Percentiles rank a stretch among this genome's conserved stretches.
phyloP scores from a whole-genome alignment of 2,113 vertebrate species.

The Chlorocebus sabaeus region DNA sequence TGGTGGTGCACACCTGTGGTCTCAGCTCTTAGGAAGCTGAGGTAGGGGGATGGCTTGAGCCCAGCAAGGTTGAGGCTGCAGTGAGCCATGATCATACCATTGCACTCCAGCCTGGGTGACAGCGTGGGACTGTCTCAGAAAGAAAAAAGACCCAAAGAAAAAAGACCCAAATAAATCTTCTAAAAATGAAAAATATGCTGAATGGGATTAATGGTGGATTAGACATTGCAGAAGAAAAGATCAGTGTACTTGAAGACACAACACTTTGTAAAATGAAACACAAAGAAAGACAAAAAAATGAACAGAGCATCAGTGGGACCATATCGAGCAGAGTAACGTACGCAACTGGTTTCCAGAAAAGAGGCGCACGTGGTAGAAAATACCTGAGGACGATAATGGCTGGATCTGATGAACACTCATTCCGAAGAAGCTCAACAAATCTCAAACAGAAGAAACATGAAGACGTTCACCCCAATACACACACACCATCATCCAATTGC shows the following conservation, averaged over 20 bases:
- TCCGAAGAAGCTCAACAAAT: neutral
- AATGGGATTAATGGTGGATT: rapidly evolving
- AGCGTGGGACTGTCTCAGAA: too few relatives aligned
- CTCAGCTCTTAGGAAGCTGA: too few relatives aligned
- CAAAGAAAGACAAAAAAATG: rapidly evolving
- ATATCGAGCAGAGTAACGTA: too few relatives aligned
- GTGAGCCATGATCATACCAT: too few relatives aligned
- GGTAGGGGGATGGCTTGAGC: too few relatives aligned
- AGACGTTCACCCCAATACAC: too few relatives aligned
- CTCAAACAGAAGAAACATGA: neutral
- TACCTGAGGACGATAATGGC: neutral
- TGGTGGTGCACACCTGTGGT: too few relatives aligned
- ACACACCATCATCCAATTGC: neutral
- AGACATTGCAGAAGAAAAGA: rapidly evolving
- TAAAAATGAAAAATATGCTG: neutral
- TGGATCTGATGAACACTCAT: neutral
- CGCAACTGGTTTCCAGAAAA: neutral
- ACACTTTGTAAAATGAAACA: neutral
- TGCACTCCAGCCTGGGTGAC: too few relatives aligned
- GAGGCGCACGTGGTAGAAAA: neutral
- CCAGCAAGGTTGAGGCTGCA: too few relatives aligned
- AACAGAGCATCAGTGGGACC: neutral
- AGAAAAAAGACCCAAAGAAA: too few relatives aligned
- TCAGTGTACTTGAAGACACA: rapidly evolving
- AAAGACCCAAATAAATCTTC: neutral